These are phyloP conservation scores for Rhinoptilus africanus DNA, from an alignment of 2,113 vertebrate species.

Conservation along the genomic window DNA sequence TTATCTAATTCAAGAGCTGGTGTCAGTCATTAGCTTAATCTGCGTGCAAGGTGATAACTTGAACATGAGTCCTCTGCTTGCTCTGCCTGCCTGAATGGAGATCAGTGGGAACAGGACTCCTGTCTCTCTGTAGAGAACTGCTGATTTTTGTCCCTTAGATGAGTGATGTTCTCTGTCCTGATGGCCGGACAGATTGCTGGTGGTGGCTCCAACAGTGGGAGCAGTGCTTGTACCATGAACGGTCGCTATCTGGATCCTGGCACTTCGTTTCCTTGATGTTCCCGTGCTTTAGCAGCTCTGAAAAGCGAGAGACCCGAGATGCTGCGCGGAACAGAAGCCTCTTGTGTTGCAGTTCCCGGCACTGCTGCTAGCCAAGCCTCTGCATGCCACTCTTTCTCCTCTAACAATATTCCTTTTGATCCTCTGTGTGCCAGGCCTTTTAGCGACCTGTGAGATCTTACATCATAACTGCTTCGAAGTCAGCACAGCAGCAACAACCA, in stretches of 20 bases:
- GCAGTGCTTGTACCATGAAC: neutral
- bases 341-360: neutral
- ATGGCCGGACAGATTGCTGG: neutral
- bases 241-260: constrained; percentile 18
- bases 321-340: constrained; percentile 24
- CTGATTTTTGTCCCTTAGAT: neutral
- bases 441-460: neutral
- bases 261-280: constrained; percentile 15
- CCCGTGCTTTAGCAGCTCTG: neutral
- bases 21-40: neutral
- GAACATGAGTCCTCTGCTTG: neutral
- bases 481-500: neutral
- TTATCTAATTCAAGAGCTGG: neutral
- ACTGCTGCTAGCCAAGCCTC: neutral
- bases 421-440: neutral
- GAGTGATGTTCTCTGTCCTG: neutral
- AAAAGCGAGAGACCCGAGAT: neutral
- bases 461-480: neutral
- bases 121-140: neutral
- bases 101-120: neutral
- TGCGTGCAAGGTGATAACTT: neutral
- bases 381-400: neutral
- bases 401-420: constrained; percentile 63
- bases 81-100: neutral
- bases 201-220: neutral